Base-by-base conservation (phyloP, 1,140 invertebrate genomes). In the Physella acuta region DNA sequence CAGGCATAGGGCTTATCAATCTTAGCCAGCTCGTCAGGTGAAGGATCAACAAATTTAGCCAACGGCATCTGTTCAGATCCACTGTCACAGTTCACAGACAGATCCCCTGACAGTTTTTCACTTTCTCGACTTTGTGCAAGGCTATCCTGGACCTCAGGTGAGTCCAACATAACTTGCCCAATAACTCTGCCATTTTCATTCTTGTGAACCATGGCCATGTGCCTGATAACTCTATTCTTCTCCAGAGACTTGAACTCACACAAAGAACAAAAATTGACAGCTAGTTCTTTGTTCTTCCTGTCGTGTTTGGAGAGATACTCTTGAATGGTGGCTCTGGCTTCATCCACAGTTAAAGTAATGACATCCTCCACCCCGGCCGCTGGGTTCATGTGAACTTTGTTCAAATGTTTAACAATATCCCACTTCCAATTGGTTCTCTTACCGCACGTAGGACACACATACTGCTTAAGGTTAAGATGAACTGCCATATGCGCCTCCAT, bases 201-300 rank as follows among this genome's bases (percentile, higher is more conserved):
- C 65, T 89, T 88, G 86, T 95, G 94, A 67, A 92, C 87, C 20
- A 91, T 90, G 3, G 73, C 72, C 68, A 97, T 96, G 83, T 97
- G 95, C 86, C 97, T 97, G 52, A 93, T 95, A 70, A 98, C 94
- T 85, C 95, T 94, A 94, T 94, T 96, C 72, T 93, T 89, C 20
- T 68, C 56, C 3, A 30, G 20, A 11, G 66, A 68, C 28, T 51
- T 58, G 37, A 68, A 68, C 20, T 36, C 36, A 39, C 66, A 68
- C 24, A 68, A 30, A 31, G 66, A 68, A 24, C 66, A 68, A 17
- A 37, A 49, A 33, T 34, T 59, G 36, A 68, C 39, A 30, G 28
- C 16, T 16, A 60, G 34, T 0, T 24, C n/a, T 30, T 68, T 68
- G 36, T 26, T 68, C 30, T 68, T 68, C 53, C 26, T 68, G 28